These are phyloP conservation scores for Zosterops japonicus DNA, from an alignment of 2,113 vertebrate genomes.

Conservation along the genomic window DNA sequence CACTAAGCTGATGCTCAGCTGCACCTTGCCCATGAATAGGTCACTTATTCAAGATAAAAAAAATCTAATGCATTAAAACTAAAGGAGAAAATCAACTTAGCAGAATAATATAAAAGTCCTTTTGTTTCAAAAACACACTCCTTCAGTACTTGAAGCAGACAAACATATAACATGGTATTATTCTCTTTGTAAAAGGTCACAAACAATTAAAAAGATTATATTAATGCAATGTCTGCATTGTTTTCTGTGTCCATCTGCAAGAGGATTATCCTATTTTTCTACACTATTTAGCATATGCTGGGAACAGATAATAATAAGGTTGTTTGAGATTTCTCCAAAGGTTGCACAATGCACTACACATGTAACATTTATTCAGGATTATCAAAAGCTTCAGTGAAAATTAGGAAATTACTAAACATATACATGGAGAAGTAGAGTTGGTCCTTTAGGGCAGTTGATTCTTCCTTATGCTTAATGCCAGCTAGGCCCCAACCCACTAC, in stretches of 20 bases:
- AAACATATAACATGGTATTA: background rate
- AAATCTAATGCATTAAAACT: background rate
- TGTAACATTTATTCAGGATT: background rate
- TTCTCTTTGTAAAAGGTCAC: background rate
- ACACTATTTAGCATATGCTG: background rate
- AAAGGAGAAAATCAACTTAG: background rate
- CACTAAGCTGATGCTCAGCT: background rate
- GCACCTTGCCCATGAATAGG: background rate
- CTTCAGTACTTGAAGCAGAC: background rate
- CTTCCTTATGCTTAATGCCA: background rate
- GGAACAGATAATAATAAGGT: background rate
- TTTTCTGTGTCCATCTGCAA: background rate
- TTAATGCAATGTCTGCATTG: background rate
- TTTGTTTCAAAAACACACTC: background rate
- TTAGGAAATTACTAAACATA: background rate
- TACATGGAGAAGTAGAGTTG: background rate
- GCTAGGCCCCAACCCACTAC: background rate
- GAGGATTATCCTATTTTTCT: background rate
- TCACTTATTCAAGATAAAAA: background rate
- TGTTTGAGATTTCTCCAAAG: background rate
- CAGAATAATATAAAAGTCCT: background rate
- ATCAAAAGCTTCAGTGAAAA: background rate
- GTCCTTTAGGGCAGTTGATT: background rate
- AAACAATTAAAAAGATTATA: background rate
- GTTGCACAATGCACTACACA: background rate